Evolutionary conservation across 2,888 invertebrate genomes (phyloP), one percentile per base, ranked within the genome.

Genomic region (Uloborus plumipes): DNA sequence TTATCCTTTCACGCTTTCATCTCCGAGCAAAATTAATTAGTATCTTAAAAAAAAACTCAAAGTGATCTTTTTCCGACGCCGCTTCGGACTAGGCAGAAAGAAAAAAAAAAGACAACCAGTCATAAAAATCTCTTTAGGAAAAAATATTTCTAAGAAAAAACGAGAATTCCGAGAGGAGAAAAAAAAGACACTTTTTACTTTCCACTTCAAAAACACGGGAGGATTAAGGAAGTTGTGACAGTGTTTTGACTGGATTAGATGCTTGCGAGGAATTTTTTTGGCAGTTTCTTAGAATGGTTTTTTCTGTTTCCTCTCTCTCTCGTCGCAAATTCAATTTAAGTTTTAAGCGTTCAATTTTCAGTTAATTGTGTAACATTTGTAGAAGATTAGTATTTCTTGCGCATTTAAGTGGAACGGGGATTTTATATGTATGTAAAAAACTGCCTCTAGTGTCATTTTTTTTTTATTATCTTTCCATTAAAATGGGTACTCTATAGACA

Each of bases 221-320:
- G 74, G 80, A 74, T 74, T 74, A 74, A 65, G 50, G 74, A 81
- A 59, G 64, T 67, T 69, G 9, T 49, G 15, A 62, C 49, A 47
- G 39, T 78, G 69, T 64, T 81, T 64, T 67, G 64, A 67, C 55
- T 67, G 80, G 80, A 81, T 81, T 81, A 81, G 64, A 58, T 78
- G 70, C 71, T 71, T 76, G n/a, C 55, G n/a, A 55, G 16, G 49
- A 15, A n/a, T 39, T 49, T 70, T 67, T 70, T 64, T 20, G 26
- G 26, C 51, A 50, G 51, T 66, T 51, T 66, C 66, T 66, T 66
- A 50, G 16, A 66, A 20, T 51, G 66, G 11, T 26, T 66, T 55
- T 55, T 66, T 66, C 6, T 18, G 16, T 64, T 65, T 16, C 31
- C 18, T 39, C 39, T 31, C 15, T 51, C 39, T 31, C 15, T 51